A percentile compares a stretch with the other conserved stretches of the same genome.
phyloP scores from a whole-genome alignment of 2,888 invertebrate genomes.

The Stenodera caucasica region DNA sequence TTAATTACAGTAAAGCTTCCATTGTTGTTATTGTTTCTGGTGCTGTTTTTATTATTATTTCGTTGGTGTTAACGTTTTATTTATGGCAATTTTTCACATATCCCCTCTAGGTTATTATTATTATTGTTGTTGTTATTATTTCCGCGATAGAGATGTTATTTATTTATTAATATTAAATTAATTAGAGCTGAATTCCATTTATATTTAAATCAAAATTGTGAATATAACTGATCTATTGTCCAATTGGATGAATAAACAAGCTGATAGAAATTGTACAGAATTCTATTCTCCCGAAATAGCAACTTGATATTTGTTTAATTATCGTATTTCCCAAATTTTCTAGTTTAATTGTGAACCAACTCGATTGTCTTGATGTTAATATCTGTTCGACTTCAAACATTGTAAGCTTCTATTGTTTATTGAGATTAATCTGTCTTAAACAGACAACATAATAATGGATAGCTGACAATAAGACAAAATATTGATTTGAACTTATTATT shows the following conservation, averaged over 20 bases:
- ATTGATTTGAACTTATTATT: slow-evolving; percentile 24
- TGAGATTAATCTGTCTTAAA: slow-evolving; percentile 43
- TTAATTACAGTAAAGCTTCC: background rate
- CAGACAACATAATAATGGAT: slow-evolving; percentile 43
- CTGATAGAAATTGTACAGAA: too few species aligned
- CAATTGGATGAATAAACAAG: too few species aligned
- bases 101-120: background rate
- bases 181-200: background rate
- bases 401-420: slow-evolving; percentile 35
- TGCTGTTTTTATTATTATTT: background rate
- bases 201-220: too few species aligned
- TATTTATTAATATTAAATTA: background rate
- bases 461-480: slow-evolving; percentile 28
- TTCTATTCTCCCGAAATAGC: too few species aligned
- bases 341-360: slow-evolving; percentile 23
- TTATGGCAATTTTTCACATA: background rate
- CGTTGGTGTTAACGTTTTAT: background rate
- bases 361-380: slow-evolving; percentile 10
- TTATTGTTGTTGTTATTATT: too few species aligned
- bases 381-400: slow-evolving; percentile 13
- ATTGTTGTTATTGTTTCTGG: background rate
- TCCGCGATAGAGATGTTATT: too few species aligned
- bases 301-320: too few species aligned
- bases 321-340: too few species aligned
- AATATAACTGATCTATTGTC: too few species aligned